phyloP scores from a whole-genome alignment of 2,113 vertebrate species.

The Tachysurus fulvidraco region DNA sequence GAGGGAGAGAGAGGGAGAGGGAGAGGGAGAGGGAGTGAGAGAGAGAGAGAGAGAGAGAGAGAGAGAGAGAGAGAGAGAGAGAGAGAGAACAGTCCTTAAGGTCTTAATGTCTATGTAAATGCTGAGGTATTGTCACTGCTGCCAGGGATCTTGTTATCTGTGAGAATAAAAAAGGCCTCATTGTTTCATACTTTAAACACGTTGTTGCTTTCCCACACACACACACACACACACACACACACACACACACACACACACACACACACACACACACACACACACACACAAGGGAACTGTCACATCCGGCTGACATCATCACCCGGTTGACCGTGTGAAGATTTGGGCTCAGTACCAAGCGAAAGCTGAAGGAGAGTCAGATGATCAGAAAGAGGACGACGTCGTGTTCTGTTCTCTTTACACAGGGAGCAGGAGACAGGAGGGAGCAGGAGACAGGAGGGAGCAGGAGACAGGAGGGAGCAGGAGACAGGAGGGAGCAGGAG shows the following conservation, averaged over 20 bases:
- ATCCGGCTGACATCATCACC: conserved; percentile 36
- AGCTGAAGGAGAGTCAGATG: background rate
- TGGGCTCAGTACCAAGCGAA: background rate
- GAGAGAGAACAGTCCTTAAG: conserved; percentile 25
- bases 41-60: conserved; percentile 29
- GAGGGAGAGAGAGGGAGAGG: conserved; percentile 24
- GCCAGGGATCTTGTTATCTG: conserved; percentile 43
- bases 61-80: conserved; percentile 20
- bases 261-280: conserved; percentile 46
- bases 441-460: too few species aligned
- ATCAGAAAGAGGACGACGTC: background rate
- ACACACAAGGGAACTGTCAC: conserved; percentile 44
- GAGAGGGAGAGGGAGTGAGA: background rate
- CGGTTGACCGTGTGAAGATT: conserved; percentile 13
- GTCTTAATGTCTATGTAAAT: conserved; percentile 39
- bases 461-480: too few species aligned
- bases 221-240: conserved; percentile 42
- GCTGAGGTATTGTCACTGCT: conserved; percentile 41
- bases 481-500: too few species aligned
- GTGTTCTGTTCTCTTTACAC: background rate
- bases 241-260: conserved; percentile 39
- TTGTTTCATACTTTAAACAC: conserved; percentile 47
- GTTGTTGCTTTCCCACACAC: conserved; percentile 46
- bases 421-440: too few species aligned
- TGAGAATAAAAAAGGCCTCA: conserved; percentile 17